phyloP scores from a whole-genome alignment of 2,888 invertebrate genomes.

The Cephus sareptanus region DNA sequence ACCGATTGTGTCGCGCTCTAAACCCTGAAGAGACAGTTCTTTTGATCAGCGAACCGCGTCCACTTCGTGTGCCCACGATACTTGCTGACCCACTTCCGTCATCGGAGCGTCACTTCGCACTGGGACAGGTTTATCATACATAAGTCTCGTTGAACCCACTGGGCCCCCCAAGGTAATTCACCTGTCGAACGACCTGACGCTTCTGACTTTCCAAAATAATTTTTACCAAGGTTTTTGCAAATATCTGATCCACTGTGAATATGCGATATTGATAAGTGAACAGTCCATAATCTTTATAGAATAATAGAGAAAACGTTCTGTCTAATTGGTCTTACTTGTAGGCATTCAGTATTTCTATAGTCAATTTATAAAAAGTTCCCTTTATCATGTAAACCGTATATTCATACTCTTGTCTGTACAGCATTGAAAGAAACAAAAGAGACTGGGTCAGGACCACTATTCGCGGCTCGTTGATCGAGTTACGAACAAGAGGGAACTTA shows the following conservation, averaged over 20 bases:
- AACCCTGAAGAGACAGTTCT: slow-evolving; percentile 38
- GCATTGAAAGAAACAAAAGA: neutral
- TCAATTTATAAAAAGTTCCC: neutral
- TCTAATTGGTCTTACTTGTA: neutral
- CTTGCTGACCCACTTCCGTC: slow-evolving; percentile 45
- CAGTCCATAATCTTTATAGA: neutral
- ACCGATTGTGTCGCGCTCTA: slow-evolving; percentile 36
- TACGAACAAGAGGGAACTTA: neutral
- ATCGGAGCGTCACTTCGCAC: slow-evolving; percentile 27
- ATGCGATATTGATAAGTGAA: neutral
- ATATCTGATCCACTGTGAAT: neutral
- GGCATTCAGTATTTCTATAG: neutral
- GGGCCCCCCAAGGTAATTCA: neutral
- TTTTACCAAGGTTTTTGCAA: neutral
- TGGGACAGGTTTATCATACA: slow-evolving; percentile 1
- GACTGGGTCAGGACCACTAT: neutral
- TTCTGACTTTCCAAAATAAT: neutral
- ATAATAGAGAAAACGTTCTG: neutral
- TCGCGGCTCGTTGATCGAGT: neutral
- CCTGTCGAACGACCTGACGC: neutral
- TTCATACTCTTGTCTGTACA: neutral
- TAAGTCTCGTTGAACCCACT: neutral
- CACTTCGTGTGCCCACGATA: slow-evolving; percentile 38
- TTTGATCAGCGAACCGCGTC: slow-evolving; percentile 47
- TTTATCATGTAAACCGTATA: neutral